These are phyloP conservation scores for Vulpes ferrilata DNA, from an alignment of 2,113 vertebrate species.

Conservation along the genomic window DNA sequence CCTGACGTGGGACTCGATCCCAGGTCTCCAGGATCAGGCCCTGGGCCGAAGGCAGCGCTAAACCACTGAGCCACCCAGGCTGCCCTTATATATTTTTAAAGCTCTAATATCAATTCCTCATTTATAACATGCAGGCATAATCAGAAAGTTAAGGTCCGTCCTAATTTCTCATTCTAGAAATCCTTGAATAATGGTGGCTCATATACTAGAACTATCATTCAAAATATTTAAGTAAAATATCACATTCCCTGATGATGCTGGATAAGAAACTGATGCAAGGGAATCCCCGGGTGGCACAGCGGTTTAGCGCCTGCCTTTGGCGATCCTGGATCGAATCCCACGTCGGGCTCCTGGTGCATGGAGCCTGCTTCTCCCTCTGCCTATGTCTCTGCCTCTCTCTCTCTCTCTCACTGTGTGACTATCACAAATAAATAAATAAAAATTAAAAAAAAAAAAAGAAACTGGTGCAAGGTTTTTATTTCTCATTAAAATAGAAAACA, in stretches of 20 bases:
- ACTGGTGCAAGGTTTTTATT: background rate
- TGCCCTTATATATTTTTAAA: background rate
- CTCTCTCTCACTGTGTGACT: no score
- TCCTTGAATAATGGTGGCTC: background rate
- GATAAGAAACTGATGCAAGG: background rate
- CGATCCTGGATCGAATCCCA: no score
- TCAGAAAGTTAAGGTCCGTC: background rate
- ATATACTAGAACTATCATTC: background rate
- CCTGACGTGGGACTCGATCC: no score
- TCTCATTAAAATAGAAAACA: constrained; percentile 5
- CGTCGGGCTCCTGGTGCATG: no score
- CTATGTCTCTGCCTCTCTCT: no score
- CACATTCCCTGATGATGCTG: background rate
- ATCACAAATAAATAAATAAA: no score
- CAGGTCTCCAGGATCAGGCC: no score
- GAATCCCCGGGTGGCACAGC: no score
- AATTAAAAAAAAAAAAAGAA: background rate
- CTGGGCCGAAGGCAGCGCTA: no score
- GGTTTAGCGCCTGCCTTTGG: no score
- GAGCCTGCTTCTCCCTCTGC: no score
- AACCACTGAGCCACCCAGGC: no score
- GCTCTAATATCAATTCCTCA: background rate
- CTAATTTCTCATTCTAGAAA: background rate
- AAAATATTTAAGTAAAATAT: background rate
- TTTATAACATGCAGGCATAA: background rate